Evolutionary conservation across 1,140 invertebrate species (phyloP).

Genomic region (Charaxes varanes): DNA sequence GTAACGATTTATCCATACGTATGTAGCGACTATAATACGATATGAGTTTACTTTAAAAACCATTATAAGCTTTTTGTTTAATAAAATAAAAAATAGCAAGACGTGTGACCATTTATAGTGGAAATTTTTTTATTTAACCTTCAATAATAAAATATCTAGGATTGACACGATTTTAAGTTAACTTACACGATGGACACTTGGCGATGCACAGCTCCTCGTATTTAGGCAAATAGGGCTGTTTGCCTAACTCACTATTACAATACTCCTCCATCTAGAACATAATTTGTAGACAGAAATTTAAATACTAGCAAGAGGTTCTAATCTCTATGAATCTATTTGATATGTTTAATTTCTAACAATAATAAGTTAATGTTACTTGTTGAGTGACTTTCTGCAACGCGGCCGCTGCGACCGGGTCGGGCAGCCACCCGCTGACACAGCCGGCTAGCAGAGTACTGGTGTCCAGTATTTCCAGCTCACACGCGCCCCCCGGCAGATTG

Average conservation of each 20-base stretch:
- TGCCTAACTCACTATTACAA: constrained; percentile 38
- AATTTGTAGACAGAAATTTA: no score
- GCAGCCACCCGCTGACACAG: no score
- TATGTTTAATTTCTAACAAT: no score
- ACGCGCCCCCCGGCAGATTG: not conserved
- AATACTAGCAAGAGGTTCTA: no score
- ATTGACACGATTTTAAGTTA: no score
- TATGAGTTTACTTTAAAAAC: not conserved
- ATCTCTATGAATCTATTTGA: no score
- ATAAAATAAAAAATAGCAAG: constrained; percentile 4
- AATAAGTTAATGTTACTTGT: constrained; percentile 3
- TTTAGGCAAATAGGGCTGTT: constrained; percentile 37
- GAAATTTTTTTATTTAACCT: no score
- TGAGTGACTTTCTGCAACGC: not conserved
- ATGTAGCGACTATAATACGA: no score
- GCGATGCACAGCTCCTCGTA: constrained; percentile 46
- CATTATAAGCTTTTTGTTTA: not conserved
- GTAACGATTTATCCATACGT: no score
- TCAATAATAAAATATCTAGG: no score
- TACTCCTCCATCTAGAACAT: constrained; percentile 44
- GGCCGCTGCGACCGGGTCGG: no score
- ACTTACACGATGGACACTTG: constrained; percentile 33
- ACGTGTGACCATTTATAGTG: no score
- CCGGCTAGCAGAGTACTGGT: not conserved
- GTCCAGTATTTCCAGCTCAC: not conserved